Percentiles rank a stretch among this genome's conserved stretches.
These are phyloP conservation scores for Nezara viridula DNA, from an alignment of 2,888 invertebrate species.

Conservation along the genomic window DNA sequence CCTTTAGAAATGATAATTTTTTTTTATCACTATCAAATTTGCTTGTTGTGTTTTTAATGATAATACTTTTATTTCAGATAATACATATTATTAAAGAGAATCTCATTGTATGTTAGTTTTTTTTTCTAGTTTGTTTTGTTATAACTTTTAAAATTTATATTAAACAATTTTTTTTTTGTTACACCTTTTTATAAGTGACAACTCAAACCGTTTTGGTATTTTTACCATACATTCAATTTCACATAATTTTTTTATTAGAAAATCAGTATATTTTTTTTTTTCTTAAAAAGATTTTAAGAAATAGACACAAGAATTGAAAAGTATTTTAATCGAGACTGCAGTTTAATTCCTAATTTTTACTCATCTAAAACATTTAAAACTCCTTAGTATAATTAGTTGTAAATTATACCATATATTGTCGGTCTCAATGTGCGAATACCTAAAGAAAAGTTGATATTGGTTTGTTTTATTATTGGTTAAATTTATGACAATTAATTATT, in stretches of 20 bases:
- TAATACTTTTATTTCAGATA: constrained; percentile 19
- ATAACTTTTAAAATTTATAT: constrained; percentile 6
- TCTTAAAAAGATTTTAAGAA: too few species aligned
- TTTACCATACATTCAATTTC: not conserved
- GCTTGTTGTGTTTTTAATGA: constrained; percentile 7
- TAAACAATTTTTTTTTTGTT: not conserved
- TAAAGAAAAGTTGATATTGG: too few species aligned
- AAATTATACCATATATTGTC: too few species aligned
- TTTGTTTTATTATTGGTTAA: too few species aligned
- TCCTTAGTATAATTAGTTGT: too few species aligned
- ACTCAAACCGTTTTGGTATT: not conserved
- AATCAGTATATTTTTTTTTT: not conserved
- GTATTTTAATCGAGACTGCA: too few species aligned
- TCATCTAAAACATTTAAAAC: too few species aligned
- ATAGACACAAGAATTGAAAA: too few species aligned
- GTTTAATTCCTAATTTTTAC: too few species aligned
- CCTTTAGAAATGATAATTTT: not conserved
- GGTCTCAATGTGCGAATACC: too few species aligned
- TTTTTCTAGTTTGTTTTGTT: constrained; percentile 6
- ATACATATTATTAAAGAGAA: constrained; percentile 2
- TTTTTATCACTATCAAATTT: constrained; percentile 19
- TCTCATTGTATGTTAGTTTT: constrained; percentile 28
- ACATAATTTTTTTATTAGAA: not conserved
- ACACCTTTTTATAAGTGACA: constrained; percentile 6
- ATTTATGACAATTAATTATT: too few species aligned